These are phyloP conservation scores for Carduelis carduelis DNA, from an alignment of 2,797 vertebrate genomes.

Conservation along the genomic window DNA sequence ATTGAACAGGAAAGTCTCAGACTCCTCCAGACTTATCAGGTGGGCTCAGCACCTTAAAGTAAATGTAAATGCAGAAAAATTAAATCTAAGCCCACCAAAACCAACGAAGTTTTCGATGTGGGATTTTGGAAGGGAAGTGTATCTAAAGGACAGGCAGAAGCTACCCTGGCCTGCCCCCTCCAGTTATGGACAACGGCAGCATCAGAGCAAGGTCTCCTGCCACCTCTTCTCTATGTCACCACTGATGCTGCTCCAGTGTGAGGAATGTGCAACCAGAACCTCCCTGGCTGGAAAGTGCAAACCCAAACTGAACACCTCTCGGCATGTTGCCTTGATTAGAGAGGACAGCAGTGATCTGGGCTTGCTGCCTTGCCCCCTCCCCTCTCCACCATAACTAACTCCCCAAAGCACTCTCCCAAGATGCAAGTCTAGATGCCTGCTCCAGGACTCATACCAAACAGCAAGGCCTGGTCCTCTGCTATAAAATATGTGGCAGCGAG, in stretches of 20 bases:
- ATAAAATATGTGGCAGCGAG: constrained; percentile 56
- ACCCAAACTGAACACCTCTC: background rate
- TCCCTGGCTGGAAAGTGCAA: background rate
- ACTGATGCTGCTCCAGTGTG: accelerated
- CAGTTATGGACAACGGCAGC: accelerated
- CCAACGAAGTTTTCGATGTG: background rate
- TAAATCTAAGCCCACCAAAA: background rate
- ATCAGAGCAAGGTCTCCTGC: background rate
- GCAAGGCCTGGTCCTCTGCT: background rate
- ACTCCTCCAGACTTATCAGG: background rate
- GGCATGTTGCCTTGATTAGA: background rate
- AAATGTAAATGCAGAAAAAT: background rate
- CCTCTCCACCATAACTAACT: constrained; percentile 30
- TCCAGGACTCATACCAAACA: background rate
- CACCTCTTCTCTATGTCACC: background rate
- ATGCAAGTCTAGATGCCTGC: constrained; percentile 15
- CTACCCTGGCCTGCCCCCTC: background rate
- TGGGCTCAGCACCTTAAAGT: background rate
- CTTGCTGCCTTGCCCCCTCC: background rate
- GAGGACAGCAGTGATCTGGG: background rate
- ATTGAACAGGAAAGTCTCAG: background rate
- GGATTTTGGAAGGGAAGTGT: background rate
- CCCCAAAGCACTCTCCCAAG: constrained; percentile 34
- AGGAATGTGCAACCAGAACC: background rate
- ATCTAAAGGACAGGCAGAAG: background rate